Percentiles rank a stretch among this genome's conserved stretches.
These are phyloP conservation scores for Pentamera pediparva DNA, from an alignment of 53 echinoderm and acorn worm species.

Conservation along the genomic window DNA sequence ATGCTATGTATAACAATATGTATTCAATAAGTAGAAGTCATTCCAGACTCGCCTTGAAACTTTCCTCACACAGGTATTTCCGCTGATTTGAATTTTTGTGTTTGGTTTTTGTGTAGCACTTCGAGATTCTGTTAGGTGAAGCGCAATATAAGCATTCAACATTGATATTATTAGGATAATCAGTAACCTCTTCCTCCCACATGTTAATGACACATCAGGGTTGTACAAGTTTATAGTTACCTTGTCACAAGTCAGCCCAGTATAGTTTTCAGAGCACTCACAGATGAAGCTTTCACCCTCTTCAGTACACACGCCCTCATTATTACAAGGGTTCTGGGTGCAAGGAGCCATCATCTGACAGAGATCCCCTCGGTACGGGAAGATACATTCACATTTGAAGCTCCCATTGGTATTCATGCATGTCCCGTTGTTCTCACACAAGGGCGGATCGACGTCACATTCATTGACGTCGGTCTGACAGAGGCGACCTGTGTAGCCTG, in stretches of 20 bases:
- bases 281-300: slow-evolving; percentile 32
- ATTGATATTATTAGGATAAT: too few species aligned
- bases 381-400: slow-evolving; percentile 61
- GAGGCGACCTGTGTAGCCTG: slow-evolving; percentile 62
- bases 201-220: too few species aligned
- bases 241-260: slow-evolving; percentile 53
- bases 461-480: slow-evolving; percentile 65
- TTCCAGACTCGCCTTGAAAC: too few species aligned
- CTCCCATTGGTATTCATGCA: slow-evolving; percentile 51
- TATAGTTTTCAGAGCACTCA: slow-evolving; percentile 41
- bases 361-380: slow-evolving; percentile 27
- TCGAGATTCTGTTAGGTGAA: too few species aligned
- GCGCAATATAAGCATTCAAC: too few species aligned
- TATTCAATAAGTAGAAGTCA: too few species aligned
- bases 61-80: too few species aligned
- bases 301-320: slow-evolving; percentile 46
- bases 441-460: slow-evolving; percentile 31
- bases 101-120: too few species aligned
- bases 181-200: too few species aligned
- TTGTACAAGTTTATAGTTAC: too few species aligned
- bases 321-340: slow-evolving; percentile 40
- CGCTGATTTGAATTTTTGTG: too few species aligned
- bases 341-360: slow-evolving; percentile 55
- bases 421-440: slow-evolving; percentile 57
- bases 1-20: too few species aligned